Evolutionary conservation across 2,888 invertebrate species (phyloP), one percentile per base, ranked within the genome.

Genomic region (Dromius quadrimaculatus): DNA sequence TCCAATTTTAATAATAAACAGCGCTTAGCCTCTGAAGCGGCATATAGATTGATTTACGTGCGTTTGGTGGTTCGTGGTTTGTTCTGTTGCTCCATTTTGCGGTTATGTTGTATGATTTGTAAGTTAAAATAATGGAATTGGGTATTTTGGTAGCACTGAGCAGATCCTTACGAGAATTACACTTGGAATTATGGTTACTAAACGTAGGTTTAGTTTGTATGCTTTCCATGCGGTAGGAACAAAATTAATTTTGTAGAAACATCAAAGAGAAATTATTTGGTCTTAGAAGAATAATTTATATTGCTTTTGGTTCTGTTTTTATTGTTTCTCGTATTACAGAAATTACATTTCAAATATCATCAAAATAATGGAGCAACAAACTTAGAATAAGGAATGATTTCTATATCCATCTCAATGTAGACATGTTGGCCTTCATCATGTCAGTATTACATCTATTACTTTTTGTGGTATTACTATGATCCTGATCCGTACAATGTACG

Each of bases 1-100:
- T 66, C 66, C 66, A 66, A 66, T 66, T 66, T 66, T 66, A 66
- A 66, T 66, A 66, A 66, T 66, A 66, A 54, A 66, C 50, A 23
- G 50, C 41, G 41, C 20, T 63, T 43, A 9, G 43, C 11, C 62
- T 9, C 41, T 17, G 11, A n/a, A n/a, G n/a, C n/a, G n/a, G n/a
- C n/a, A n/a, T 34, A 64, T 64, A 34, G 64, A 64, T 64, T 64
- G 45, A 64, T 64, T 64, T 64, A 64, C 64, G 64, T 32, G 17
- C 64, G 15, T 45, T 38, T 36, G 23, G 50, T 50, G 23, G 50
- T 23, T 41, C 22, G 47, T 22, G 47, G 47, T 47, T 13, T 28
- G 28, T 15, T 28, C 8, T 15, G 28, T 54, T 50, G 28, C 28
- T 28, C 28, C 4, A 28, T 5, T 3, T 28, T 54, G 50, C 9